A percentile compares a stretch with the other conserved stretches of the same genome.
phyloP scores from a whole-genome alignment of 2,113 vertebrate species.

The Probosciger aterrimus region DNA sequence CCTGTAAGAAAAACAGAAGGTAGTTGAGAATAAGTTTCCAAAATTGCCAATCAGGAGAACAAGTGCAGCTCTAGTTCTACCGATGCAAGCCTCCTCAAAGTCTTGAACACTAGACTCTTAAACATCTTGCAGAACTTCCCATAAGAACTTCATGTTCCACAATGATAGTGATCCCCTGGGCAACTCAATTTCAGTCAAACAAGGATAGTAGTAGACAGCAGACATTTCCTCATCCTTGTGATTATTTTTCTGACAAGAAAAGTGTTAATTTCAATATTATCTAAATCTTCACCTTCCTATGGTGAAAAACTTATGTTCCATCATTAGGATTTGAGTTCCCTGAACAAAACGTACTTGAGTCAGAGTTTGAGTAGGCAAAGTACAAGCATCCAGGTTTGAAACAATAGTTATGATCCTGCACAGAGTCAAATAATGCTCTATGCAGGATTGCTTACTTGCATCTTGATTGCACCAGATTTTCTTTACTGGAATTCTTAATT shows the following conservation, averaged over 20 bases:
- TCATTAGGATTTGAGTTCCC: neutral
- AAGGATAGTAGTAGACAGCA: neutral
- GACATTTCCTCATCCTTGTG: neutral
- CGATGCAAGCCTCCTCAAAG: neutral
- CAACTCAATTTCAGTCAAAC: neutral
- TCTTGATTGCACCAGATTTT: neutral
- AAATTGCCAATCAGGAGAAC: neutral
- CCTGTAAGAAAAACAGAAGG: slow-evolving; percentile 72
- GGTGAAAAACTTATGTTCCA: neutral
- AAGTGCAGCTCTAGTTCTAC: neutral
- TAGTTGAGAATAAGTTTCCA: neutral
- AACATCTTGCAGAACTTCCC: neutral
- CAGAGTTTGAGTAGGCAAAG: neutral
- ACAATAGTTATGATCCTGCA: neutral
- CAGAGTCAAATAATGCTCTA: neutral
- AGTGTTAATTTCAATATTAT: neutral
- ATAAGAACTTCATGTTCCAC: neutral
- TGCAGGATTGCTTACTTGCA: neutral
- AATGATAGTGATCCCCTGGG: neutral
- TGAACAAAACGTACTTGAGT: neutral
- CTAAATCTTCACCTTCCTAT: neutral
- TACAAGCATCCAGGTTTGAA: neutral
- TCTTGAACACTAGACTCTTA: neutral
- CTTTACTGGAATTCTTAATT: neutral
- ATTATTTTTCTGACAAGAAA: neutral